Percentiles rank a stretch among this genome's conserved stretches.
Conservation (phyloP, 1,140 invertebrate genomes). For the Procambarus virginalis region DNA sequence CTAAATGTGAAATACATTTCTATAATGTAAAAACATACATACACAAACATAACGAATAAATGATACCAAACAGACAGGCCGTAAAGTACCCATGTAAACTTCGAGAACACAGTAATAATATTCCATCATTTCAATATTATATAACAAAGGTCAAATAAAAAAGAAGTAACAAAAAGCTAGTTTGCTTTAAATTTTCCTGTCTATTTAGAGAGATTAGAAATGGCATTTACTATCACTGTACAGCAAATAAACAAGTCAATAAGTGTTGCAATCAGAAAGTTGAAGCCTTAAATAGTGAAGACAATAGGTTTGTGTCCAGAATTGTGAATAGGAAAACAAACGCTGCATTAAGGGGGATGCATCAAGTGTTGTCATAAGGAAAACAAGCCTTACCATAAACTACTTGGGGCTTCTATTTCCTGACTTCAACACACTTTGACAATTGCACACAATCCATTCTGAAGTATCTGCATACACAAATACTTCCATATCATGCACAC, state of each 20-base stretch:
- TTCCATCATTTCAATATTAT: constrained; percentile 31
- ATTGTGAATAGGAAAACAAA: constrained; percentile 12
- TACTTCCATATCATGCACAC: constrained; percentile 33
- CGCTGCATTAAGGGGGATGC: constrained; percentile 14
- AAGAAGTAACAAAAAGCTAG: neutral
- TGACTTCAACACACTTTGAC: constrained; percentile 32
- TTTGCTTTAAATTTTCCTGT: constrained; percentile 35
- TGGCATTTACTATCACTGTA: constrained; percentile 24
- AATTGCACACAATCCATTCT: constrained; percentile 13
- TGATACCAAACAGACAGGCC: constrained; percentile 51
- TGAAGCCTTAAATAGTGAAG: constrained; percentile 46
- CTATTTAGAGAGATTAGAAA: constrained; percentile 61
- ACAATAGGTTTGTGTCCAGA: constrained; percentile 18
- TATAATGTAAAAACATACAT: constrained; percentile 63
- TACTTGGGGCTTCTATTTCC: constrained; percentile 35
- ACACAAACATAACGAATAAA: constrained; percentile 62
- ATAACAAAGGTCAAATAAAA: constrained; percentile 5
- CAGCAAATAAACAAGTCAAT: constrained; percentile 50
- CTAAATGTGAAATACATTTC: constrained; percentile 65
- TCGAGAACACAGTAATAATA: neutral
- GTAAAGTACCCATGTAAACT: constrained; percentile 25
- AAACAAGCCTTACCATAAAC: constrained; percentile 12
- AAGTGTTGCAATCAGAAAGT: constrained; percentile 47
- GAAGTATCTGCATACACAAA: constrained; percentile 22
- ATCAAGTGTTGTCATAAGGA: constrained; percentile 22